Evolutionary conservation across 1,140 invertebrate species (phyloP), one percentile per base, ranked within the genome.

Genomic region (Drosophila subobscura): DNA sequence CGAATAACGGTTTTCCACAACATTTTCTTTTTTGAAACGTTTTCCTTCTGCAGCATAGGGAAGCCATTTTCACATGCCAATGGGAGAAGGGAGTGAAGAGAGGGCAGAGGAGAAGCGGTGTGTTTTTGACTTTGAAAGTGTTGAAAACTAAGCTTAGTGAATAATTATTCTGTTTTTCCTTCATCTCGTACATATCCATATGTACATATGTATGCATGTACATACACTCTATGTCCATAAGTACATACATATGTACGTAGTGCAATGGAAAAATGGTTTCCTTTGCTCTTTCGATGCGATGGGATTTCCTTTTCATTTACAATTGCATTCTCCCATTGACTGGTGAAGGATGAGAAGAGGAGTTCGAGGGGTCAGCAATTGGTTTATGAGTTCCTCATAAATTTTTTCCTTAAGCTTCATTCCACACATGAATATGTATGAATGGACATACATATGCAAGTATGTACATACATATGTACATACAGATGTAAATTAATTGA

Each of bases 101-200:
- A 12, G 3, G 10, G 33, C 10, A 8, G 8, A 8, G 3, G 29
- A 12, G 33, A 37, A 37, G 33, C 33, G 33, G 44, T 56, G 29
- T 76, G 55, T 79, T 46, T 73, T 51, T 88, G 83, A 88, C 74
- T 88, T 79, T 72, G 74, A 83, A 89, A 88, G 74, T 83, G 84
- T 86, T 86, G n/a, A n/a, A n/a, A n/a, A n/a, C n/a, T n/a, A n/a
- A n/a, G n/a, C n/a, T n/a, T n/a, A n/a, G n/a, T 86, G 83, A 86
- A 88, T 79, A 88, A 88, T 88, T 88, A 89, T 89, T 58, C 75
- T 61, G 75, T 83, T 78, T 85, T 81, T 53, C 49, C 25, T 12
- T 8, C 33, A 4, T 12, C 10, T 37, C 33, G 33, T 10, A 12
- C 33, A 20, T 20, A 20, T 1, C 16, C 16, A 20, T 20, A 20